Percentiles rank a stretch among this genome's conserved stretches.
These are phyloP conservation scores for Helicoverpa armigera DNA, from an alignment of 1,140 invertebrate genomes.

Conservation along the genomic window DNA sequence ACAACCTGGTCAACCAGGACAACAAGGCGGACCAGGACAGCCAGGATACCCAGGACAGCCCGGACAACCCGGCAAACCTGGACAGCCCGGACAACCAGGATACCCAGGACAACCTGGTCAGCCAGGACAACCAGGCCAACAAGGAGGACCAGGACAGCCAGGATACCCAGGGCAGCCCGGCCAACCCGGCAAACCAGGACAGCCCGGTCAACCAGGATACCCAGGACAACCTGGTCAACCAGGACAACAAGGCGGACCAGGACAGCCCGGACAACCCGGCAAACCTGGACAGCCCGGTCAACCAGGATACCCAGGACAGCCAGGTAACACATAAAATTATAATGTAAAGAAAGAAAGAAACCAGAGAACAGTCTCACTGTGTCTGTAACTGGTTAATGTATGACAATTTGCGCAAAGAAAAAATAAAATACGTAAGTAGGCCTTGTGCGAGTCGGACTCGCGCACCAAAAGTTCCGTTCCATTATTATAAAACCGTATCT, in stretches of 20 bases:
- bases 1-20: constrained; percentile 53
- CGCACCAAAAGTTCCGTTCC: too few species aligned
- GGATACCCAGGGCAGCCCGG: constrained; percentile 50
- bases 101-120: constrained; percentile 53
- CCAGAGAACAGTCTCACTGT: too few species aligned
- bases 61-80: constrained; percentile 53
- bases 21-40: constrained; percentile 26
- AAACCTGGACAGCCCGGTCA: background rate
- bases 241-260: constrained; percentile 27
- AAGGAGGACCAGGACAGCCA: constrained; percentile 38
- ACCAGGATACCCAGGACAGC: constrained; percentile 33
- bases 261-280: background rate
- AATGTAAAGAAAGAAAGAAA: too few species aligned
- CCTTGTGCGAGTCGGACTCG: too few species aligned
- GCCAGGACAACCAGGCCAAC: constrained; percentile 49
- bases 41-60: constrained; percentile 51
- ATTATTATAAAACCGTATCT: too few species aligned
- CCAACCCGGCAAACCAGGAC: constrained; percentile 52
- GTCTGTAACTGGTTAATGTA: constrained; percentile 2
- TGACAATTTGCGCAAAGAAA: background rate
- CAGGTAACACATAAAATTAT: constrained; percentile 12
- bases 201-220: constrained; percentile 53
- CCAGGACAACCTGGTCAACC: constrained; percentile 61
- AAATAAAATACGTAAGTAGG: too few species aligned
- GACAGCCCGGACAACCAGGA: constrained; percentile 58